Evolutionary conservation across 2,888 invertebrate species (phyloP).

Genomic region (Darwinula stevensoni): DNA sequence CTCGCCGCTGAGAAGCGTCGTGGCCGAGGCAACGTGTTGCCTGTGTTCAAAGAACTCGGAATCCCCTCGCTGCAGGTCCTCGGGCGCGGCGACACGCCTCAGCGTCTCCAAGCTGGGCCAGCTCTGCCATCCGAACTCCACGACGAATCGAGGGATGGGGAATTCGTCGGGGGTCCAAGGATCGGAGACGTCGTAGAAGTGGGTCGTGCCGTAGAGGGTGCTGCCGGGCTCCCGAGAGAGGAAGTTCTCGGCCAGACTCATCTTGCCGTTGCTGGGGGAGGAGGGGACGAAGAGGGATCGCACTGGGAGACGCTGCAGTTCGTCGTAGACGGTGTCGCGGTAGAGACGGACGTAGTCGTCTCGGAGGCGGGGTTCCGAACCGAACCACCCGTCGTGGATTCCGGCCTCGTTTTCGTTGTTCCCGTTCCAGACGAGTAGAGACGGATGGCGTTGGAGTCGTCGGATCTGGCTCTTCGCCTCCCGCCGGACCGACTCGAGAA

Average conservation of each 20-base stretch:
- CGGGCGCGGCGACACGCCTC: constrained; percentile 20
- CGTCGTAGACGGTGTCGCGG: constrained; percentile 34
- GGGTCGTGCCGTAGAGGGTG: constrained; percentile 35
- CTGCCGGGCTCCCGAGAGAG: constrained; percentile 47
- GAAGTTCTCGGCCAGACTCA: constrained; percentile 39
- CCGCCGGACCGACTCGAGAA: constrained; percentile 33
- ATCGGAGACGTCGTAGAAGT: constrained; percentile 65
- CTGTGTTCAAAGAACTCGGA: no score
- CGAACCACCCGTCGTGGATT: constrained; percentile 44
- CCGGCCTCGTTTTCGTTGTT: constrained; percentile 94
- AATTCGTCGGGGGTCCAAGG: constrained; percentile 48
- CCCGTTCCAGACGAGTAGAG: constrained; percentile 62
- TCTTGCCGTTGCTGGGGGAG: constrained; percentile 63
- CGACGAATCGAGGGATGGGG: constrained; percentile 55
- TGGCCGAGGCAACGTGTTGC: no score
- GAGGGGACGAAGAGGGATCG: constrained; percentile 51
- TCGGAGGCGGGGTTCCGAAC: constrained; percentile 19
- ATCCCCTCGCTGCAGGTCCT: no score
- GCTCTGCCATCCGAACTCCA: constrained; percentile 88
- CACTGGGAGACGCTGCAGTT: constrained; percentile 20
- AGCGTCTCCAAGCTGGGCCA: constrained; percentile 41
- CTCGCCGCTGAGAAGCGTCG: no score
- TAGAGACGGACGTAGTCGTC: constrained; percentile 56
- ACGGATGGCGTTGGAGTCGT: constrained; percentile 55
- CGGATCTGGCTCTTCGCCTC: constrained; percentile 56